A percentile compares a stretch with the other conserved stretches of the same genome.
Evolutionary conservation across 2,888 invertebrate species (phyloP).

Genomic region (Torymus texanus): DNA sequence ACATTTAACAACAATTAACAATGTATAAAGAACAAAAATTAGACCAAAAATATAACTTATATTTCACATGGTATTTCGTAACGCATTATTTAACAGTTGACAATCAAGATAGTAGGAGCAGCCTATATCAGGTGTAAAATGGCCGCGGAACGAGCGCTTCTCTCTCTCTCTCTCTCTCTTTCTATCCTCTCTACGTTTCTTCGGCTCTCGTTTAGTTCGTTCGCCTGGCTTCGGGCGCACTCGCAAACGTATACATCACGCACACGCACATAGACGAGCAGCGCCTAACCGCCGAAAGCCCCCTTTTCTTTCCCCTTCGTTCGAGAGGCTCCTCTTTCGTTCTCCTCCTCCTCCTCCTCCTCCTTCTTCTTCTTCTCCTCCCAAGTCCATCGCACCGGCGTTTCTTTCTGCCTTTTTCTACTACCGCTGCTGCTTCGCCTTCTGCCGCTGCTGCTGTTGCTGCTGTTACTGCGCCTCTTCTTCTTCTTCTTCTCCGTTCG

Average conservation of each 20-base stretch:
- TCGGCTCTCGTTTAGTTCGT: constrained; percentile 63
- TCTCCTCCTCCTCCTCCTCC: constrained; percentile 52
- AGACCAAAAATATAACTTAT: too few species aligned
- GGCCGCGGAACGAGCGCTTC: constrained; percentile 25
- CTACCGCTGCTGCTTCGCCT: neutral
- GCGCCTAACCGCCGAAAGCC: constrained; percentile 68
- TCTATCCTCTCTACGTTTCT: constrained; percentile 3
- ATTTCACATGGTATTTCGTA: too few species aligned
- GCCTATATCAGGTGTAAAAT: constrained; percentile 45
- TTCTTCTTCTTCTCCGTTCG: constrained; percentile 8
- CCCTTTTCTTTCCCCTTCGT: constrained; percentile 49
- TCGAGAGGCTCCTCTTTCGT: constrained; percentile 42
- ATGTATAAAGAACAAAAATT: too few species aligned
- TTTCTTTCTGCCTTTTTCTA: constrained; percentile 32
- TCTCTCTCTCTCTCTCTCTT: neutral
- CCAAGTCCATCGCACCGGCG: constrained; percentile 25
- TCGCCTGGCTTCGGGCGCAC: constrained; percentile 31
- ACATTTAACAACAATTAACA: too few species aligned
- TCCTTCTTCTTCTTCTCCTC: constrained; percentile 44
- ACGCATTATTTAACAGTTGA: neutral
- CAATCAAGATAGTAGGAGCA: constrained; percentile 12
- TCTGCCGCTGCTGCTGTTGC: constrained; percentile 6
- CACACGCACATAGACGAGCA: neutral
- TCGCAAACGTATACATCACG: constrained; percentile 1
- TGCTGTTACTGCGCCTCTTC: neutral